Conservation (phyloP, 2,113 vertebrate species). For the Phyllostomus discolor region DNA sequence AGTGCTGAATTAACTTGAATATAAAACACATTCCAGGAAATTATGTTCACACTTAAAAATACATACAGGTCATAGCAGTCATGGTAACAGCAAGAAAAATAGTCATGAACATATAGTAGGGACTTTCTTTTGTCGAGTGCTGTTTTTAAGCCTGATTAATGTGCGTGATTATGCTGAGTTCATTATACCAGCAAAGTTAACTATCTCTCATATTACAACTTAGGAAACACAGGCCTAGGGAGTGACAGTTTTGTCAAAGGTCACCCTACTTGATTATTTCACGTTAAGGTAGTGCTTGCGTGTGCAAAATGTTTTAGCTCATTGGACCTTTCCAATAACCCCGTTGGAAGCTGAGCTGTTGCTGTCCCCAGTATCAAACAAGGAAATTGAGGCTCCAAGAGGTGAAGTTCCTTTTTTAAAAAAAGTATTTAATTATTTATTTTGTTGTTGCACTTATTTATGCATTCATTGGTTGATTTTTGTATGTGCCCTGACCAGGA, state of each 20-base stretch:
- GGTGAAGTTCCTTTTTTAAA: background rate
- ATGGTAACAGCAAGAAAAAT: background rate
- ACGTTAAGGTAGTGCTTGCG: background rate
- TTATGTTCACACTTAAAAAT: background rate
- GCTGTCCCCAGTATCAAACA: background rate
- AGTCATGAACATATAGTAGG: background rate
- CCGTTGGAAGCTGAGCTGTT: background rate
- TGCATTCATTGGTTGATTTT: too few species aligned
- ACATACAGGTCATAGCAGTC: background rate
- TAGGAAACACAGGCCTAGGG: background rate
- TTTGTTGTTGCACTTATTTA: too few species aligned
- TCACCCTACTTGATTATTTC: background rate
- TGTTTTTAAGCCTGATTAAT: background rate
- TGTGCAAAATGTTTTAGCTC: background rate
- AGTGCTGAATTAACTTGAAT: background rate
- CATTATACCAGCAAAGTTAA: background rate
- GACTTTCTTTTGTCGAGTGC: background rate
- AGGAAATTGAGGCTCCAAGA: background rate
- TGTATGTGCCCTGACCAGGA: too few species aligned
- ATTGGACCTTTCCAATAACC: background rate
- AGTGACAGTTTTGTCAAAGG: background rate
- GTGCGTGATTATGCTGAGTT: background rate
- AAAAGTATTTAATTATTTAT: too few species aligned
- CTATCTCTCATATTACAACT: background rate
- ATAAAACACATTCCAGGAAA: background rate